A percentile compares a stretch with the other conserved stretches of the same genome.
Evolutionary conservation across 2,797 vertebrate genomes (phyloP).

Genomic region (Salmo trutta): DNA sequence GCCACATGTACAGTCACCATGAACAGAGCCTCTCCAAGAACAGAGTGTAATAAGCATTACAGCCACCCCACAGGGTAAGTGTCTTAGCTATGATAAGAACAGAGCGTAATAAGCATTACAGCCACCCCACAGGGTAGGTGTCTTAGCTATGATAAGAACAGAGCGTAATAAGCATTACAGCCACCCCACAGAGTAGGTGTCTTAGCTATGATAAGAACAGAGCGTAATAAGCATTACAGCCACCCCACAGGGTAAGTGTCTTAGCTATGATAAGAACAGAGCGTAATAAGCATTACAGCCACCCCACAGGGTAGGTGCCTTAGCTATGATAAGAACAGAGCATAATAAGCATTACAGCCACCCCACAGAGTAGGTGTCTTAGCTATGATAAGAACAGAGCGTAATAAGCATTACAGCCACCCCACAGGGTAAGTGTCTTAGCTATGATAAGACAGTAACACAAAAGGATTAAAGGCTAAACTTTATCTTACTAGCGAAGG

Average conservation of each 20-base stretch:
- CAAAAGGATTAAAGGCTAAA: constrained; percentile 69
- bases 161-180: background rate
- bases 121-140: constrained; percentile 32
- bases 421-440: constrained; percentile 47
- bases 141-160: background rate
- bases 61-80: constrained; percentile 32
- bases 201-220: background rate
- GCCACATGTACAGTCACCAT: constrained; percentile 14
- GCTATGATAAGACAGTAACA: constrained; percentile 59
- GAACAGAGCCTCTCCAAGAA: background rate
- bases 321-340: background rate
- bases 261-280: background rate
- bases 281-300: background rate
- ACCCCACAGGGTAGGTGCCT: constrained; percentile 29
- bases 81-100: background rate
- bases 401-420: background rate
- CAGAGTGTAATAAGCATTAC: background rate
- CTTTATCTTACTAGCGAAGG: constrained; percentile 60
- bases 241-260: constrained; percentile 31
- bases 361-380: constrained; percentile 30
- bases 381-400: background rate
- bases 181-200: constrained; percentile 31
- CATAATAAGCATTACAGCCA: background rate
- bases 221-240: background rate
- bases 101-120: background rate